phyloP scores from a whole-genome alignment of 2,888 invertebrate species.

The Bedellia somnulentella region DNA sequence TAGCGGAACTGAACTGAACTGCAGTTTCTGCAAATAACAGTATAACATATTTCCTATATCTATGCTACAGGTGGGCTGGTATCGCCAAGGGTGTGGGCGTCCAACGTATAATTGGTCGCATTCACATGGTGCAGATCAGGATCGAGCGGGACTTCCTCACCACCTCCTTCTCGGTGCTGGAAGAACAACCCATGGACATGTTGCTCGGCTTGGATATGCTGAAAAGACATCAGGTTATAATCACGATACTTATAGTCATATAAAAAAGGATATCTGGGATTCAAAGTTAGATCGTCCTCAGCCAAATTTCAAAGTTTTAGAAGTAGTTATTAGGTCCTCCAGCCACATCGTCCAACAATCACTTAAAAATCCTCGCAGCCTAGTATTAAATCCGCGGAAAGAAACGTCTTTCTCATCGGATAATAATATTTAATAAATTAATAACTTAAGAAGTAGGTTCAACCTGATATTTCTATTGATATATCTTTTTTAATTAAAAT shows the following conservation, averaged over 20 bases:
- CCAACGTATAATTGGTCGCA: conserved; percentile 92
- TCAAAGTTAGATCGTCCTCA: background rate
- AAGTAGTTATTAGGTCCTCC: too few species aligned
- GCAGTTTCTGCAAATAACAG: too few species aligned
- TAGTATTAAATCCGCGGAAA: background rate
- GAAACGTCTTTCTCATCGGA: background rate
- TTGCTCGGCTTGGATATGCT: conserved; percentile 96
- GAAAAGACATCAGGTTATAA: conserved; percentile 94
- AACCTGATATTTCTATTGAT: too few species aligned
- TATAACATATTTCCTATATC: too few species aligned
- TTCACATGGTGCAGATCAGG: conserved; percentile 96
- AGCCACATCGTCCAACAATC: too few species aligned
- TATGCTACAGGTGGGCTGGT: conserved; percentile 85
- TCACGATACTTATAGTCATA: too few species aligned
- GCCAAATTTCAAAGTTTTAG: too few species aligned
- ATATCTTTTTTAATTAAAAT: too few species aligned
- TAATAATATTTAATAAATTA: too few species aligned
- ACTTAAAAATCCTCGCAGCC: too few species aligned
- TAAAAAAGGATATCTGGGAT: background rate
- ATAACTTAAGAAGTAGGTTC: too few species aligned
- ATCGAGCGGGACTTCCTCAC: conserved; percentile 92
- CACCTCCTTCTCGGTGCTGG: conserved; percentile 94
- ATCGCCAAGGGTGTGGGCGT: conserved; percentile 97
- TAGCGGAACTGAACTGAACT: too few species aligned
- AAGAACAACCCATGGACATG: conserved; percentile 99